Evolutionary conservation across 1,140 invertebrate species (phyloP).

Genomic region (Hetaerina americana): DNA sequence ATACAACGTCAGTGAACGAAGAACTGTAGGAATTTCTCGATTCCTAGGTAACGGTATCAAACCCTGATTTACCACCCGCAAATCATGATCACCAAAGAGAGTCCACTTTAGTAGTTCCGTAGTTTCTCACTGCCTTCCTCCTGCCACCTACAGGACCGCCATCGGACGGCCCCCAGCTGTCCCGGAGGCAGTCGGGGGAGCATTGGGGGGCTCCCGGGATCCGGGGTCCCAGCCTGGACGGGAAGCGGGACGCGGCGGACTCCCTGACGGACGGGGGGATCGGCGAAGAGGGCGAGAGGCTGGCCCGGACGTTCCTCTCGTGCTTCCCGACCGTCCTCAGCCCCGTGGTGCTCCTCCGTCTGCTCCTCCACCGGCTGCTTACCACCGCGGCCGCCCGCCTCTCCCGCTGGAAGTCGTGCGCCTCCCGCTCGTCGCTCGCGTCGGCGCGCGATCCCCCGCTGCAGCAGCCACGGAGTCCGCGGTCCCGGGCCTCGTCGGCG

Average conservation of each 20-base stretch:
- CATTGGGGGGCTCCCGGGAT: neutral
- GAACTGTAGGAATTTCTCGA: too few relatives aligned
- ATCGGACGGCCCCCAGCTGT: neutral
- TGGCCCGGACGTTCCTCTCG: constrained; percentile 29
- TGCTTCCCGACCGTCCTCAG: constrained; percentile 40
- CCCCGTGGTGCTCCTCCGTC: constrained; percentile 42
- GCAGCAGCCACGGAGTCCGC: constrained; percentile 18
- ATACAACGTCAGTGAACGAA: too few relatives aligned
- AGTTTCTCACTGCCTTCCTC: neutral
- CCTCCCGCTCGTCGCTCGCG: constrained; percentile 29
- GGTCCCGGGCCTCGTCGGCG: constrained; percentile 29
- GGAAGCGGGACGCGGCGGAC: neutral
- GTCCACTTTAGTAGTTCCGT: too few relatives aligned
- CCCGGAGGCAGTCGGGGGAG: neutral
- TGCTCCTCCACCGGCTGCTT: constrained; percentile 43
- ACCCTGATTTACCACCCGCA: too few relatives aligned
- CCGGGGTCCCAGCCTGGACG: neutral
- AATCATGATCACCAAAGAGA: too few relatives aligned
- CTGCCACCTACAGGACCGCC: neutral
- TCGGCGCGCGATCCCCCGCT: constrained; percentile 21
- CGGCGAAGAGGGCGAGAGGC: constrained; percentile 9
- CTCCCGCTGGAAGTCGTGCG: constrained; percentile 32
- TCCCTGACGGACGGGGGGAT: neutral
- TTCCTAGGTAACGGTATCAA: too few relatives aligned
- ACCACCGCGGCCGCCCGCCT: constrained; percentile 30